A percentile compares a stretch with the other conserved stretches of the same genome.
Conservation (phyloP, 2,888 invertebrate species). For the Ypsolopha sequella region DNA sequence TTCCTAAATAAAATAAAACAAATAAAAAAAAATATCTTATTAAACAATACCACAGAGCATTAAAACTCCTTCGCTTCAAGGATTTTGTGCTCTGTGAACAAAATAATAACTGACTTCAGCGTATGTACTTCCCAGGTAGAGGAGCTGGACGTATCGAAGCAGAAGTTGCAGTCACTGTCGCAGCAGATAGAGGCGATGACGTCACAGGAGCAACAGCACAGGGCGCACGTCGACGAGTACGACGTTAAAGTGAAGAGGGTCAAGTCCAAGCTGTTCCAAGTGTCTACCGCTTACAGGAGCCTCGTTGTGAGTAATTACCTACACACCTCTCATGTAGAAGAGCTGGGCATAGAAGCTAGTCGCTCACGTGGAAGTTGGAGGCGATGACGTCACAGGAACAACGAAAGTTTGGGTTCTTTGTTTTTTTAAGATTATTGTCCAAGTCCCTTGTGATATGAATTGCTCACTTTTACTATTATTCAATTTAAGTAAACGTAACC, state of each 20-base stretch:
- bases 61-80: no score
- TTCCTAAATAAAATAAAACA: no score
- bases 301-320: constrained; percentile 26
- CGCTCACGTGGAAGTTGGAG: constrained; percentile 32
- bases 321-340: constrained; percentile 30
- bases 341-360: constrained; percentile 33
- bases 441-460: no score
- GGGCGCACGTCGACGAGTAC: constrained; percentile 29
- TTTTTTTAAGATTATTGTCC: no score
- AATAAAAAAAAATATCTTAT: no score
- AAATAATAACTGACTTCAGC: neutral
- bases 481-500: no score
- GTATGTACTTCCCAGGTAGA: constrained; percentile 34
- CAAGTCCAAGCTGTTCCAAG: constrained; percentile 20
- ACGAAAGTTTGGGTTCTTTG: constrained; percentile 22
- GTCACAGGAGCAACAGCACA: constrained; percentile 27
- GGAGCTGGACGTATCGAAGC: constrained; percentile 38
- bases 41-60: no score
- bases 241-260: constrained; percentile 40
- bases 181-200: constrained; percentile 31
- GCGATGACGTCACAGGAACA: constrained; percentile 23
- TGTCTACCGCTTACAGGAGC: constrained; percentile 20
- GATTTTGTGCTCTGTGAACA: no score
- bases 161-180: constrained; percentile 26
- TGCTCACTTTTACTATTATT: no score